Evolutionary conservation across 2,797 vertebrate species (phyloP).

Genomic region (Phalanger gymnotis): DNA sequence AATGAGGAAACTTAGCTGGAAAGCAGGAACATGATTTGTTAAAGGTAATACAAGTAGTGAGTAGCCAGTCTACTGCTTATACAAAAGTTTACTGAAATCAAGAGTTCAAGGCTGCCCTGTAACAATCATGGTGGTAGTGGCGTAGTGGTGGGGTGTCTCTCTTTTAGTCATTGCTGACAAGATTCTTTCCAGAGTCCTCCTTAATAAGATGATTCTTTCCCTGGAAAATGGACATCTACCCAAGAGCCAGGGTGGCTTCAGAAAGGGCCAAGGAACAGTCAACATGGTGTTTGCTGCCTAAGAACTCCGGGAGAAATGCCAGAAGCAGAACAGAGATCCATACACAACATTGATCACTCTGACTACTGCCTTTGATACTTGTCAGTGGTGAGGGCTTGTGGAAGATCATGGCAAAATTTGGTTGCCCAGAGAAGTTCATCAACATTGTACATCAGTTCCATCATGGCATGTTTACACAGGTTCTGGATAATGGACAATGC

Average conservation of each 20-base stretch:
- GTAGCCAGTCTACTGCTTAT: neutral
- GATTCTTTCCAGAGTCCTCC: neutral
- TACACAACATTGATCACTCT: neutral
- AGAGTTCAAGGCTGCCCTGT: neutral
- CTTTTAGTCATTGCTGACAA: neutral
- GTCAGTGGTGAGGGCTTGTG: neutral
- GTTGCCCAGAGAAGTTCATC: neutral
- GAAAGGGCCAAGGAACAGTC: too few relatives aligned
- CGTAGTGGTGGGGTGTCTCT: too few relatives aligned
- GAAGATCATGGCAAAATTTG: neutral
- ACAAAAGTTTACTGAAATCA: neutral
- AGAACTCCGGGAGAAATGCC: too few relatives aligned
- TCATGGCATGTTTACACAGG: neutral
- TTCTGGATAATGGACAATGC: neutral
- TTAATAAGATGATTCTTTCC: neutral
- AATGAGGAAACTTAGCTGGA: neutral
- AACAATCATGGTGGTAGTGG: neutral
- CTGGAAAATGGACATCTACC: neutral
- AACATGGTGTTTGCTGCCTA: too few relatives aligned
- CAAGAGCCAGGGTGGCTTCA: too few relatives aligned
- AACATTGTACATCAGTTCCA: neutral
- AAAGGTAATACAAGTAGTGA: neutral
- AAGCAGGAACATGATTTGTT: neutral
- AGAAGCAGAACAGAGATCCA: too few relatives aligned
- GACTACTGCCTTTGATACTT: neutral